Base-by-base conservation (phyloP, 2,797 vertebrate genomes). In the Myiothlypis coronata region DNA sequence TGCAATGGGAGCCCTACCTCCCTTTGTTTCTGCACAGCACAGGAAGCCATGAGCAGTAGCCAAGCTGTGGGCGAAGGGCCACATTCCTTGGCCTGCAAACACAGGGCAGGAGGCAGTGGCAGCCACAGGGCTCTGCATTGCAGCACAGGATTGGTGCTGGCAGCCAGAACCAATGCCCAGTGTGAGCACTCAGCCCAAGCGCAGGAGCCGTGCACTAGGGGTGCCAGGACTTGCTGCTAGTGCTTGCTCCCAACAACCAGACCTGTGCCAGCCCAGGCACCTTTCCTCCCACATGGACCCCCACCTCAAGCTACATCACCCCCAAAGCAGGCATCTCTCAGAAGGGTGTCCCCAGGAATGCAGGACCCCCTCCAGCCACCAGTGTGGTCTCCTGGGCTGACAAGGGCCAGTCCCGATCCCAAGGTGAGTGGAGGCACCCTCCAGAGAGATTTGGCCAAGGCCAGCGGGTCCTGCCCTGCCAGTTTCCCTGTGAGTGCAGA, bases 1-100 rank as follows among this genome's bases (percentile, higher is more conserved):
- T 32, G 35, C 65, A 61, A 46, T 7, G n/a, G 8, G 8, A 83
- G 69, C 61, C 53, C 49, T 55, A 32, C 41, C 49, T 75, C 72
- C 84, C 64, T 82, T 59, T 71, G 59, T 88, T 53, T 67, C 68
- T 90, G 60, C 34, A 28, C 34, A 46, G 68, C 3, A 2, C 46
- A 43, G 52, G 72, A 89, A 90, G 46, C 43, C 80, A 39, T 30
- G 19, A 71, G 67, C 67, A 49, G 75, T 63, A 44, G 89, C 90
- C 78, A 70, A 87, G 81, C 60, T 0, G 47, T 64, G 71, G 92
- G 90, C 50, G 12, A 85, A 46, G 61, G 84, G 84, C 92, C 87
- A 53, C 93, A 81, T 96, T 96, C 93, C 89, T 90, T 41, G 68
- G 87, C 81, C 84, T 50, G 68, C 57, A 61, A 89, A 56, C 2